These are phyloP conservation scores for Noctua pronuba DNA, from an alignment of 2,888 invertebrate species.

Conservation along the genomic window DNA sequence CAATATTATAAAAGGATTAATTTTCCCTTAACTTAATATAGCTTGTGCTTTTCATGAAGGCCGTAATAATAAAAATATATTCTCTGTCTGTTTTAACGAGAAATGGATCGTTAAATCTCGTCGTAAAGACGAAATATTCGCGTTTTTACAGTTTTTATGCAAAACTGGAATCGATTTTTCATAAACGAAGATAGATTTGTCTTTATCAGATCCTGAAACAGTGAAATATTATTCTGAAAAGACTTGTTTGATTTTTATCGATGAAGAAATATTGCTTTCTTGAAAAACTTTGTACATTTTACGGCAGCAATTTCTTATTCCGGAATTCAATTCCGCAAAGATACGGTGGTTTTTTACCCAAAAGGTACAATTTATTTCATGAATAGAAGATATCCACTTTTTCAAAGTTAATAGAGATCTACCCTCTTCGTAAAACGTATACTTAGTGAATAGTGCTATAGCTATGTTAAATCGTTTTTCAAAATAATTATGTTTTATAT, in stretches of 20 bases:
- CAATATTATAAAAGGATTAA: constrained; percentile 54
- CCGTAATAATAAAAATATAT: constrained; percentile 50
- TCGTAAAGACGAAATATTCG: constrained; percentile 43
- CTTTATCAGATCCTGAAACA: constrained; percentile 32
- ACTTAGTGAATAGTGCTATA: background rate
- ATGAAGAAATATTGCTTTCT: constrained; percentile 26
- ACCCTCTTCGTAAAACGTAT: background rate
- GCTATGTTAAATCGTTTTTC: background rate
- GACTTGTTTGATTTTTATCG: constrained; percentile 23
- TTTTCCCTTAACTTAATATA: constrained; percentile 29
- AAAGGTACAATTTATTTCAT: constrained; percentile 10
- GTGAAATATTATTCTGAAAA: constrained; percentile 15
- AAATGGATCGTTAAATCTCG: constrained; percentile 37
- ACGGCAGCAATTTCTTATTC: constrained; percentile 12
- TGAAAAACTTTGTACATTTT: constrained; percentile 12
- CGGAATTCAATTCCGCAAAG: background rate
- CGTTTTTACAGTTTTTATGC: constrained; percentile 49
- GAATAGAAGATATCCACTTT: background rate
- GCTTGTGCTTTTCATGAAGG: constrained; percentile 36
- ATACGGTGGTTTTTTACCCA: background rate
- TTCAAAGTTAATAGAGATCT: background rate
- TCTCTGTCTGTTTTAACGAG: constrained; percentile 39
- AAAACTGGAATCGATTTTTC: constrained; percentile 39
- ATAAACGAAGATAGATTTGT: constrained; percentile 24
- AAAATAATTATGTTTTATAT: background rate